Evolutionary conservation across 2,113 vertebrate species (phyloP).

Genomic region (Rallus limicola): DNA sequence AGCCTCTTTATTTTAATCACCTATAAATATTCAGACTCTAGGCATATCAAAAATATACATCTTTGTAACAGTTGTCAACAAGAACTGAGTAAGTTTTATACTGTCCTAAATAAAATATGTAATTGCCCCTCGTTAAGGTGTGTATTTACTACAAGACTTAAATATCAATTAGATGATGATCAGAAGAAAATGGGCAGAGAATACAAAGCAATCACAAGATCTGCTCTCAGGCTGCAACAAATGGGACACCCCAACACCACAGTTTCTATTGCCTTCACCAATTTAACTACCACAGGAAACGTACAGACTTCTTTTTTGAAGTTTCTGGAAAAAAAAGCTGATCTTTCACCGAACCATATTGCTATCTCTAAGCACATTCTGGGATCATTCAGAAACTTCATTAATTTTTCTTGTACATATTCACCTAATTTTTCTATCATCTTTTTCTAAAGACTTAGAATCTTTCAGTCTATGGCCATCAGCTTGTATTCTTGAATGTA

Average conservation of each 20-base stretch:
- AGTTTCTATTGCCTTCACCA: background rate
- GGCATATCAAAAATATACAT: background rate
- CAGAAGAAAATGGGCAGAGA: background rate
- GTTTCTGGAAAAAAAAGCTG: background rate
- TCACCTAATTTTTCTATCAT: background rate
- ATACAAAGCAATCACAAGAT: background rate
- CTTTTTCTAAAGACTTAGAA: background rate
- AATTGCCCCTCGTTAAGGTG: background rate
- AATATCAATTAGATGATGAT: background rate
- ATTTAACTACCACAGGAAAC: background rate
- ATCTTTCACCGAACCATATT: background rate
- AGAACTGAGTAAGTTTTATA: background rate
- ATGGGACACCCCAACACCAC: background rate
- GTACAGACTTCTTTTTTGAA: background rate
- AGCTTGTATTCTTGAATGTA: background rate
- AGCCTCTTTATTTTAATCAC: constrained; percentile 40
- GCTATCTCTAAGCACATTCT: background rate
- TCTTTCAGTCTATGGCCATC: background rate
- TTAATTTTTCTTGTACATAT: background rate
- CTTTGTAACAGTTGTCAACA: background rate
- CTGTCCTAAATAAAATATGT: background rate
- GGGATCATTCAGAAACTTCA: background rate
- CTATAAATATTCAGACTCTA: constrained; percentile 38
- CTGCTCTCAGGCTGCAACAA: background rate
- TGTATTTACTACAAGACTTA: background rate